Base-by-base conservation (phyloP, 2,113 vertebrate genomes). In the Garra rufa region DNA sequence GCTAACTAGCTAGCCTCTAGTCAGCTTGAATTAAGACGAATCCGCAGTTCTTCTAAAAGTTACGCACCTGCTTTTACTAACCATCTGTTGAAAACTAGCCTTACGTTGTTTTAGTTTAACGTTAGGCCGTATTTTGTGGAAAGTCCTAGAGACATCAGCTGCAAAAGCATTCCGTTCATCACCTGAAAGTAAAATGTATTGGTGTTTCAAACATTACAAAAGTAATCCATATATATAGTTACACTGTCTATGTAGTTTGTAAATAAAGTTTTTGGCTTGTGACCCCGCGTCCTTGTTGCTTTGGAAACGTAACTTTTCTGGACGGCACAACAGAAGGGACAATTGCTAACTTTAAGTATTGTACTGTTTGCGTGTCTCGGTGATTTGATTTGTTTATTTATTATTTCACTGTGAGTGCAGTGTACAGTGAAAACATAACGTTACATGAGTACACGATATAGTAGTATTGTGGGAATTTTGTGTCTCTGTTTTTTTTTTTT, bases 241-340 rank as follows among this genome's bases (percentile, higher is more conserved):
- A 14, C 2, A 5, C 17, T 55, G 52, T 38, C 7, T 15, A 6
- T 24, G 1, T 7, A 28, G 9, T 6, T n/a, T 13, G 30, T n/a
- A 15, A 57, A 19, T 38, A 9, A 55, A n/a, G 48, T 38, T n/a
- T 50, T 76, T 55, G 28, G 9, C 28, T 30, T 30, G 57, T 63
- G 34, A 26, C 14, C 74, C 9, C 34, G 26, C 41, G 77, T 79
- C 15, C 11, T 3, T 26, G 77, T 65, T 65, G 38, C 77, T 44
- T 19, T 65, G 57, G 77, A 65, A 79, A 79, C 77, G 15, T 24
- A 43, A 65, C 6, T n/a, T 3, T 28, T 17, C 3, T 8, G 57
- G 57, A 79, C 24, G 75, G 75, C 19, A 59, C 28, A 57, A 10
- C 30, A 77, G 9, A 38, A 78, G 76, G 76, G 34, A 78, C 52